Conservation (phyloP, 2,113 vertebrate species). For the Glaucomys volans region DNA sequence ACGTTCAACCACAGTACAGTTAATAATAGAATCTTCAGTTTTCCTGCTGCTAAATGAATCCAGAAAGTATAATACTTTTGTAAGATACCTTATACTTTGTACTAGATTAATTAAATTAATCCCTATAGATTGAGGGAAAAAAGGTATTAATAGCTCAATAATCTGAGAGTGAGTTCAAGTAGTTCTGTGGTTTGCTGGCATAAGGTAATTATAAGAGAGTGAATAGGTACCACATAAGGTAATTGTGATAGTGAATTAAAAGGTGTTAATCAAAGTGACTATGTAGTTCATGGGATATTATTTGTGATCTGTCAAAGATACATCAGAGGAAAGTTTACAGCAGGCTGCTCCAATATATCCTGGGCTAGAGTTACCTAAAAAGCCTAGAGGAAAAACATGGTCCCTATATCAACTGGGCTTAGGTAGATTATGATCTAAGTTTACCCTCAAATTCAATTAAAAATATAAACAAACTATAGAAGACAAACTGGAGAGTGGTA, state of each 20-base stretch:
- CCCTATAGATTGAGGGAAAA: neutral
- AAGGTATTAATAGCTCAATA: neutral
- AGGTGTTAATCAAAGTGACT: neutral
- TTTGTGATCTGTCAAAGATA: neutral
- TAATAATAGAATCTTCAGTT: neutral
- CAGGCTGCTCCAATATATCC: no score
- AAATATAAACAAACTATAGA: neutral
- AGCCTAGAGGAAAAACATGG: neutral
- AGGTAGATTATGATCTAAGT: neutral
- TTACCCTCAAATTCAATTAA: neutral
- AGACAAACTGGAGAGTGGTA: neutral
- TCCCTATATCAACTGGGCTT: no score
- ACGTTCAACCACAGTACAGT: neutral
- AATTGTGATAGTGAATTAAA: neutral
- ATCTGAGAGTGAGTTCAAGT: neutral
- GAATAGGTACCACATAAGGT: no score
- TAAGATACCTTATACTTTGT: neutral
- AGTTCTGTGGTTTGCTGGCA: neutral
- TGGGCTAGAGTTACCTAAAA: neutral
- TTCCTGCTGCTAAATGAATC: neutral
- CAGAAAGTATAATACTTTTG: neutral
- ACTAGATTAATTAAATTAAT: neutral
- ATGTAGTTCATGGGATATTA: neutral
- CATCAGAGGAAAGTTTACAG: neutral
- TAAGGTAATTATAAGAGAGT: neutral